phyloP scores from a whole-genome alignment of 2,888 invertebrate species.

The Dryocosmus kuriphilus region DNA sequence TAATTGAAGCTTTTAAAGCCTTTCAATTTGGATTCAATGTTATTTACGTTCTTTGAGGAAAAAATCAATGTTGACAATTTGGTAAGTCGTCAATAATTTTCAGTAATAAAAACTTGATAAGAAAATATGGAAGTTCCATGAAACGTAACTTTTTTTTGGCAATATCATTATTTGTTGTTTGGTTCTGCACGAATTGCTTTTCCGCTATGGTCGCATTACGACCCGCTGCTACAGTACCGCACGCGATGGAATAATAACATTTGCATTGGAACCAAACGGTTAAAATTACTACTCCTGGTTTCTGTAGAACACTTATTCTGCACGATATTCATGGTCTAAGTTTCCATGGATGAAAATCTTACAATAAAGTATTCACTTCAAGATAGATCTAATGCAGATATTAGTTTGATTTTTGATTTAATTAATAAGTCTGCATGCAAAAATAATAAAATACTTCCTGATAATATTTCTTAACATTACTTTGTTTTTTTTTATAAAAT shows the following conservation, averaged over 20 bases:
- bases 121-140: background rate
- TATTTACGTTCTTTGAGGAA: background rate
- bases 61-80: background rate
- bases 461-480: too few species aligned
- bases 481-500: too few species aligned
- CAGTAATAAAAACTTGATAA: background rate
- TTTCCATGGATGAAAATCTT: constrained; percentile 1
- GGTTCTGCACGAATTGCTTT: constrained; percentile 30
- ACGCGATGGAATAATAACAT: constrained; percentile 58
- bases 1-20: background rate
- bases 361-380: background rate
- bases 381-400: background rate
- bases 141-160: background rate
- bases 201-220: constrained; percentile 49
- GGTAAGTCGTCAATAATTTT: background rate
- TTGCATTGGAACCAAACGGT: constrained; percentile 51
- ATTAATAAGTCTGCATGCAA: background rate
- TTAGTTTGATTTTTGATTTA: background rate
- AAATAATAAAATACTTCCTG: too few species aligned
- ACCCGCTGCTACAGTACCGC: constrained; percentile 46
- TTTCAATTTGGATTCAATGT: background rate
- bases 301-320: constrained; percentile 23
- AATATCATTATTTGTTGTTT: constrained; percentile 22
- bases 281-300: constrained; percentile 51
- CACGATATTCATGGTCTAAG: constrained; percentile 24